Evolutionary conservation across 2,888 invertebrate species (phyloP).

Genomic region (Choristoneura rosaceana): DNA sequence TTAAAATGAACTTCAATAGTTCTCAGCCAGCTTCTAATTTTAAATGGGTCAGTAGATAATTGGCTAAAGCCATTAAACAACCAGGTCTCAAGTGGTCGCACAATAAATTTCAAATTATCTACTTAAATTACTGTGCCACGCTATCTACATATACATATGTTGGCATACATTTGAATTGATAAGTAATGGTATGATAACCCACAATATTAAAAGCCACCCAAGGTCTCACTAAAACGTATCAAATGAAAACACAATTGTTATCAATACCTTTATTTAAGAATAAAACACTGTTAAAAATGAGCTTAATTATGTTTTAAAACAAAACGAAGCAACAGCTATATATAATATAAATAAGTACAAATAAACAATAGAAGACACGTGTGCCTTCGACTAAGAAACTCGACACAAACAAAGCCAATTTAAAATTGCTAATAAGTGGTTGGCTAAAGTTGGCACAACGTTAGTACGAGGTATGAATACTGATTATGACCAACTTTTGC

Average conservation of each 20-base stretch:
- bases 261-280: constrained; percentile 28
- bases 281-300: constrained; percentile 19
- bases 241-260: constrained; percentile 38
- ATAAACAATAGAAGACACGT: constrained; percentile 58
- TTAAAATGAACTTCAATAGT: background rate
- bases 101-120: constrained; percentile 54
- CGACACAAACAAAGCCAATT: constrained; percentile 70
- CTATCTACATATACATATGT: constrained; percentile 47
- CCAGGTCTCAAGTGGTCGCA: constrained; percentile 43
- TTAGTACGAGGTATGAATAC: constrained; percentile 65
- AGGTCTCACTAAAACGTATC: constrained; percentile 28
- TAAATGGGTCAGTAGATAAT: constrained; percentile 39
- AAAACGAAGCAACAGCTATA: constrained; percentile 23
- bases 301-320: constrained; percentile 20
- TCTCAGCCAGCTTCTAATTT: constrained; percentile 2
- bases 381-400: constrained; percentile 50
- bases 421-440: constrained; percentile 78
- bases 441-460: constrained; percentile 73
- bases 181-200: constrained; percentile 44
- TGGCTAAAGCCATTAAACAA: constrained; percentile 18
- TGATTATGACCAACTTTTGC: constrained; percentile 61
- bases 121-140: constrained; percentile 54
- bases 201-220: constrained; percentile 24
- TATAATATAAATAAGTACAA: constrained; percentile 12
- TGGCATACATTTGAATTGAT: constrained; percentile 39